A percentile compares a stretch with the other conserved stretches of the same genome.
These are phyloP conservation scores for Trichonephila inaurata DNA, from an alignment of 1,140 invertebrate genomes.

Conservation along the genomic window DNA sequence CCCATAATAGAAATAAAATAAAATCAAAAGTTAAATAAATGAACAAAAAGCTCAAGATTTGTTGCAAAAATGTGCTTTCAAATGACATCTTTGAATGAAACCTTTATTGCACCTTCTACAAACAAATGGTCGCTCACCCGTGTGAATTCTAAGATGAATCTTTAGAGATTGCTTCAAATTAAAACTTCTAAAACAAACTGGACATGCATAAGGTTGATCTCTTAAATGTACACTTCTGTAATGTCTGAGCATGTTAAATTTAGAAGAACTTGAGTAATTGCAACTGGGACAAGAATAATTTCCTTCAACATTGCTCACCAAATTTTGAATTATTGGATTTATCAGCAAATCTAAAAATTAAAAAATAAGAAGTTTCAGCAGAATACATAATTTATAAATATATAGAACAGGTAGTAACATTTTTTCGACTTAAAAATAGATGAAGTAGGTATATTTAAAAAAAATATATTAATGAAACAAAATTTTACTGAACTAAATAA, in stretches of 20 bases:
- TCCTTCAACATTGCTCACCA: not conserved
- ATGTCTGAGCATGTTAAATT: not conserved
- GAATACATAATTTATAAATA: too few species aligned
- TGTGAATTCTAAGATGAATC: conserved; percentile 87
- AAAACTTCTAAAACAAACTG: conserved; percentile 91
- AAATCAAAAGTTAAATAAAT: not conserved
- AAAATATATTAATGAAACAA: too few species aligned
- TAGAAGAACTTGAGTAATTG: not conserved
- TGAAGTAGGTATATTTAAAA: too few species aligned
- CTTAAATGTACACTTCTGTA: conserved; percentile 84
- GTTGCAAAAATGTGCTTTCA: not conserved
- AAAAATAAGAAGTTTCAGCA: not conserved
- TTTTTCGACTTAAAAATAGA: too few species aligned
- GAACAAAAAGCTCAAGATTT: not conserved
- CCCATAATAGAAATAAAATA: not conserved
- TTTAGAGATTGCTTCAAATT: conserved; percentile 95
- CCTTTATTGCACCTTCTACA: conserved; percentile 65
- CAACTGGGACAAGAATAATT: not conserved
- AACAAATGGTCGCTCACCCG: conserved; percentile 75
- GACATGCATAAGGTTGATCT: conserved; percentile 88
- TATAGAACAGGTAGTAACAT: too few species aligned
- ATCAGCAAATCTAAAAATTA: not conserved
- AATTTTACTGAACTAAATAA: too few species aligned
- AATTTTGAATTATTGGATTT: not conserved
- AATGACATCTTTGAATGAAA: not conserved